These are phyloP conservation scores for Brachyrhaphis roseni DNA, from an alignment of 2,797 vertebrate genomes.

Conservation along the genomic window DNA sequence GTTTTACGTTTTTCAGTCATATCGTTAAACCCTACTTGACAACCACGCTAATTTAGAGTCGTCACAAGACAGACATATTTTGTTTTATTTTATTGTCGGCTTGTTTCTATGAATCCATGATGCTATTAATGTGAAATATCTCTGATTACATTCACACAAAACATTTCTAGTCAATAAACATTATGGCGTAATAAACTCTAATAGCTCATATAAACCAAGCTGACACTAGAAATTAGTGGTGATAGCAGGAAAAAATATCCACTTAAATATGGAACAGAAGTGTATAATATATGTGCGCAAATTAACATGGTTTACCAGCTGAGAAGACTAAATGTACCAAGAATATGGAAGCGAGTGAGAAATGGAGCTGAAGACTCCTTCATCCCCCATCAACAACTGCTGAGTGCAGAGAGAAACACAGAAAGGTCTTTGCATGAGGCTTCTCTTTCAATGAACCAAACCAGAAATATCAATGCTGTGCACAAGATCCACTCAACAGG, in stretches of 20 bases:
- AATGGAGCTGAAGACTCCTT: slow-evolving; percentile 1
- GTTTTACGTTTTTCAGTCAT: too few relatives aligned
- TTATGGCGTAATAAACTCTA: background rate
- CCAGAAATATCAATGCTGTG: background rate
- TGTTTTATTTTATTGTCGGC: background rate
- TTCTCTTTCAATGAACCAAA: slow-evolving; percentile 5
- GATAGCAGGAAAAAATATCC: background rate
- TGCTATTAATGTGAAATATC: background rate
- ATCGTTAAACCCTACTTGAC: background rate
- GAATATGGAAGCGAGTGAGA: background rate
- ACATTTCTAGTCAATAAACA: background rate
- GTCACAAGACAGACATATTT: background rate
- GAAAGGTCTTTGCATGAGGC: slow-evolving; percentile 1
- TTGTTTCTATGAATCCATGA: background rate
- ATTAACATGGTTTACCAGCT: background rate
- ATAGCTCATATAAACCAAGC: background rate
- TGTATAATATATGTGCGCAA: background rate
- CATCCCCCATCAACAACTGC: background rate
- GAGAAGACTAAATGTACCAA: slow-evolving; percentile 1
- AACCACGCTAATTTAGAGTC: background rate
- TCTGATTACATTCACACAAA: background rate
- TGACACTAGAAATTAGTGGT: background rate
- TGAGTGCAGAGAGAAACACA: background rate
- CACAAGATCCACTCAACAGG: background rate
- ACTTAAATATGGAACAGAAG: background rate